Evolutionary conservation across 2,113 vertebrate genomes (phyloP).

Genomic region (Hirundichthys speculiger): DNA sequence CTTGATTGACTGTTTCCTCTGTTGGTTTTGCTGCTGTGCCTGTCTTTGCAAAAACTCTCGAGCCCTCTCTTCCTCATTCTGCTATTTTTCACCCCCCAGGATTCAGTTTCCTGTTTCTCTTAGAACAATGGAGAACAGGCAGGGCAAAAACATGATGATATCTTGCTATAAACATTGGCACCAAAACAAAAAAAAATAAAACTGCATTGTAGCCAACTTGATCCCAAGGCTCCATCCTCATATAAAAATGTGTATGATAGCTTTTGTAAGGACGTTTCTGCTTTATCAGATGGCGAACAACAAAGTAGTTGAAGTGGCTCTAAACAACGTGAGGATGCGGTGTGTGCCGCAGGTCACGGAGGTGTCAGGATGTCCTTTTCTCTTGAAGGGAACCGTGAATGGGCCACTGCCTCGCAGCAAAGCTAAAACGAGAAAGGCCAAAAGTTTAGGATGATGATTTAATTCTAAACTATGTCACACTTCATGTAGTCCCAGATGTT

Average conservation of each 20-base stretch:
- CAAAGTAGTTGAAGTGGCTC: constrained; percentile 22
- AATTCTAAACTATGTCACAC: constrained; percentile 2
- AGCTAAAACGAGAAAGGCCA: background rate
- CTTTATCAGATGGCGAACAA: background rate
- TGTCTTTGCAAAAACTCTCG: constrained; percentile 56
- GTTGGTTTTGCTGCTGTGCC: constrained; percentile 39
- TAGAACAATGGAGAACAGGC: constrained; percentile 67
- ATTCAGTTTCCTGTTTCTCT: constrained; percentile 72
- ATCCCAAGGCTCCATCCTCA: background rate
- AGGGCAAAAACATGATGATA: constrained; percentile 26
- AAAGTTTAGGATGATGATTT: constrained; percentile 25
- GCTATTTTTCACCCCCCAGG: constrained; percentile 60
- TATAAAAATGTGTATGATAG: too few species aligned
- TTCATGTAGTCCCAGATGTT: too few species aligned
- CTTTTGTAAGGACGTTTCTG: too few species aligned
- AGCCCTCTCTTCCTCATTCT: constrained; percentile 61
- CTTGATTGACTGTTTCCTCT: constrained; percentile 70
- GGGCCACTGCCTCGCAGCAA: constrained; percentile 1
- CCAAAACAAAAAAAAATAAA: background rate
- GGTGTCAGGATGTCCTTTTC: constrained; percentile 66
- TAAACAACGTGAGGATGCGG: constrained; percentile 20
- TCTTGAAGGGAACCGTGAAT: constrained; percentile 7
- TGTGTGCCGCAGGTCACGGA: constrained; percentile 39
- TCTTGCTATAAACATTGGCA: constrained; percentile 45
- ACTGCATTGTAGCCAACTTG: background rate